Evolutionary conservation across 2,113 vertebrate species (phyloP).

Genomic region (Prunella fulvescens): DNA sequence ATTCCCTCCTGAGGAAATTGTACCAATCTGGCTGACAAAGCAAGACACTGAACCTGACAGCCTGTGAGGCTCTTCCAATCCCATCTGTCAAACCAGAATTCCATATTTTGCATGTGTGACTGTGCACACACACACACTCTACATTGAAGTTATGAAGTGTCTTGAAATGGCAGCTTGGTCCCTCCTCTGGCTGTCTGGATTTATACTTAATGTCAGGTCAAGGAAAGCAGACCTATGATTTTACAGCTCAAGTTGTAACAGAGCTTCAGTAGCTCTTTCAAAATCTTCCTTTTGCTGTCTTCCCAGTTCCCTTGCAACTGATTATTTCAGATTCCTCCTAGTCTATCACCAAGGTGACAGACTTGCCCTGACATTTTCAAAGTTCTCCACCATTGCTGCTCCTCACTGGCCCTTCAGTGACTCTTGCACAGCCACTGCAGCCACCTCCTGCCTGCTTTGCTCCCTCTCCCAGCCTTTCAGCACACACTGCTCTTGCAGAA

Average conservation of each 20-base stretch:
- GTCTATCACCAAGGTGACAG: background rate
- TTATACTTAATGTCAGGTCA: slow-evolving; percentile 44
- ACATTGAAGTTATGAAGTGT: slow-evolving; percentile 14
- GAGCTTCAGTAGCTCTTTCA: background rate
- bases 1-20: background rate
- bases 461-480: background rate
- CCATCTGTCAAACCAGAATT: background rate
- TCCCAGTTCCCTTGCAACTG: background rate
- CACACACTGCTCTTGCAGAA: background rate
- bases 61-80: background rate
- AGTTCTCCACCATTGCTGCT: background rate
- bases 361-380: background rate
- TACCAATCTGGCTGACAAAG: background rate
- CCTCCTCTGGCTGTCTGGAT: slow-evolving; percentile 23
- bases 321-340: background rate
- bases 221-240: slow-evolving; percentile 9
- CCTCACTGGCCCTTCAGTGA: background rate
- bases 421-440: background rate
- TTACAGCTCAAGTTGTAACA: background rate
- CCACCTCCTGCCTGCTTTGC: background rate
- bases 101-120: background rate
- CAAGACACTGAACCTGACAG: background rate
- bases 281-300: slow-evolving; percentile 3
- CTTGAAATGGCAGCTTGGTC: background rate
- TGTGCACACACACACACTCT: background rate